These are phyloP conservation scores for Carassius auratus DNA, from an alignment of 2,113 vertebrate species.

Conservation along the genomic window DNA sequence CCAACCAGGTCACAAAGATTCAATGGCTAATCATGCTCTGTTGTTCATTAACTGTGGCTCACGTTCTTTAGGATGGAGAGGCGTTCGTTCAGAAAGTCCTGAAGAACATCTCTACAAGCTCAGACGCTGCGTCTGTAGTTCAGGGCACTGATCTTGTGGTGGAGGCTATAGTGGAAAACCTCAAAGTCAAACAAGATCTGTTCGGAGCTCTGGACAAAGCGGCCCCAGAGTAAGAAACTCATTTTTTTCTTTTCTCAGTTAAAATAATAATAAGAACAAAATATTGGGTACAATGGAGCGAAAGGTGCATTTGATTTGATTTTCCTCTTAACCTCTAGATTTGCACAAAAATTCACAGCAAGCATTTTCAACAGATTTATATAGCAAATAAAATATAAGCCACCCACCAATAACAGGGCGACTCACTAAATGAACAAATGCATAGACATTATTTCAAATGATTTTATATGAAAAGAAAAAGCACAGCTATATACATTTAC, in stretches of 20 bases:
- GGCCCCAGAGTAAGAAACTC: constrained; percentile 83
- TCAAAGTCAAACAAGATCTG: constrained; percentile 86
- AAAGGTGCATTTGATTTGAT: not conserved
- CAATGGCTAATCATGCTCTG: not conserved
- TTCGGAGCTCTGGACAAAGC: constrained; percentile 90
- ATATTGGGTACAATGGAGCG: not conserved
- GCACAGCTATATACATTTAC: not conserved
- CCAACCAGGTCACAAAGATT: not conserved
- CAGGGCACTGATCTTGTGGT: constrained; percentile 88
- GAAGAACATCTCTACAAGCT: constrained; percentile 81
- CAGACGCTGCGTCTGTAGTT: constrained; percentile 81
- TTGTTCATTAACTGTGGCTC: not conserved
- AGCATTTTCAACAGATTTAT: not conserved
- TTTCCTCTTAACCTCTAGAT: not conserved
- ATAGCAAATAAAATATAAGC: not conserved
- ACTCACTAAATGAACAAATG: not conserved
- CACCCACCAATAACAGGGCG: too few species aligned
- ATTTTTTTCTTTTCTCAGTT: not conserved
- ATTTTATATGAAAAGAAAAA: not conserved
- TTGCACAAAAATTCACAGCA: too few species aligned
- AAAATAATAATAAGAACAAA: not conserved
- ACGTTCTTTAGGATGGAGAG: constrained; percentile 78
- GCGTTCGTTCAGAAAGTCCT: constrained; percentile 87
- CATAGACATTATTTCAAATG: not conserved
- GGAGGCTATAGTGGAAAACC: constrained; percentile 95